Evolutionary conservation across 2,888 invertebrate species (phyloP).

Genomic region (Abscondita cerata): DNA sequence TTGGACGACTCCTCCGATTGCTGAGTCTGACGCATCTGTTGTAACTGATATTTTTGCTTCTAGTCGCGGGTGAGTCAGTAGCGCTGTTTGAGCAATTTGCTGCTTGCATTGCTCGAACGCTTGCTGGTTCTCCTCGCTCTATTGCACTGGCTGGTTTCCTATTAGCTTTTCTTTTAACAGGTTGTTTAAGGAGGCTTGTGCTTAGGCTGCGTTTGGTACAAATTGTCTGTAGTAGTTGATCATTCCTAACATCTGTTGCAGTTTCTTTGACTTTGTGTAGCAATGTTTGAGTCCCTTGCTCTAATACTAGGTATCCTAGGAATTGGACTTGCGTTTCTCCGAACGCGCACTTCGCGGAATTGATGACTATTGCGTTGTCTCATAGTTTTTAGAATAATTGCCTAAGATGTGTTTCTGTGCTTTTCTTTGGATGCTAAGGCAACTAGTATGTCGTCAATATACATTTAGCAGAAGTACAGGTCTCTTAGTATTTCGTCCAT

Average conservation of each 20-base stretch:
- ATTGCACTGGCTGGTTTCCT: background rate
- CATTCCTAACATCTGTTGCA: background rate
- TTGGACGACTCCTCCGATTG: conserved; percentile 2
- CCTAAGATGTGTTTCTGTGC: too few species aligned
- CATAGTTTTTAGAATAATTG: too few species aligned
- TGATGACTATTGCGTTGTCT: too few species aligned
- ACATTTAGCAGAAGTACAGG: too few species aligned
- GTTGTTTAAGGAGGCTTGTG: background rate
- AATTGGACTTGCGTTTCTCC: background rate
- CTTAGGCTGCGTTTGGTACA: background rate
- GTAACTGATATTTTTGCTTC: background rate
- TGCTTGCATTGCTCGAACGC: conserved; percentile 5
- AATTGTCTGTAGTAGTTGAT: conserved; percentile 14
- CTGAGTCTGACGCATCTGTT: conserved; percentile 5
- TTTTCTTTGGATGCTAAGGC: too few species aligned
- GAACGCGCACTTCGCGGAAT: background rate
- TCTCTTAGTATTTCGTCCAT: too few species aligned
- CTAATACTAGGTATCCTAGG: background rate
- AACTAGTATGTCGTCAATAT: too few species aligned
- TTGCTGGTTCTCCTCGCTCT: background rate
- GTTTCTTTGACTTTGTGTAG: background rate
- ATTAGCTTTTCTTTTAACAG: background rate
- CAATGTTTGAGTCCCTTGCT: background rate
- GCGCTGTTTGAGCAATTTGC: background rate
- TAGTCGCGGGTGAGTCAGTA: background rate